Evolutionary conservation across 2,888 invertebrate species (phyloP).

Genomic region (Synanthedon andrenaeformis): DNA sequence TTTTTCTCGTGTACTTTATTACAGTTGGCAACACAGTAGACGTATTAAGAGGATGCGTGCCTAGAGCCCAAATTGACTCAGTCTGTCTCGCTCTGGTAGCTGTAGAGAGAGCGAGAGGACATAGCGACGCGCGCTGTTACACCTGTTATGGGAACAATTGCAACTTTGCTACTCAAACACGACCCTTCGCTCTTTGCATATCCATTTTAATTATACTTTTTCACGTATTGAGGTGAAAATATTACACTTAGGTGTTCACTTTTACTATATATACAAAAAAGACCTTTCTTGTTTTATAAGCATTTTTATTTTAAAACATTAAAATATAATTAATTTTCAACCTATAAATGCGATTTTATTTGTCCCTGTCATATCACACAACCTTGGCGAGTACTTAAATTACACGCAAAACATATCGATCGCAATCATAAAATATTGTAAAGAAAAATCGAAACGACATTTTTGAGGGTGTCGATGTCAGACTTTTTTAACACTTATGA

Average conservation of each 20-base stretch:
- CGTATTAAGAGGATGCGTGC: conserved; percentile 50
- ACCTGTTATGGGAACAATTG: conserved; percentile 52
- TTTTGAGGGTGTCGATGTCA: too few species aligned
- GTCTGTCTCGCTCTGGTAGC: conserved; percentile 50
- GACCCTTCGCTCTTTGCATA: conserved; percentile 11
- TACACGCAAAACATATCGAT: too few species aligned
- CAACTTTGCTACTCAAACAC: conserved; percentile 28
- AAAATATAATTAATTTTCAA: too few species aligned
- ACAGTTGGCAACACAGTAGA: conserved; percentile 61
- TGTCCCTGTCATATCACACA: not conserved
- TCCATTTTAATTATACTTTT: conserved; percentile 22
- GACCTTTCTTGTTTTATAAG: not conserved
- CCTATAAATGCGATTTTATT: not conserved
- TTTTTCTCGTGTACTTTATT: conserved; percentile 14
- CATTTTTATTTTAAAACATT: not conserved
- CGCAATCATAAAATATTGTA: too few species aligned
- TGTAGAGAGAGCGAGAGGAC: conserved; percentile 53
- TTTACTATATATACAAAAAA: not conserved
- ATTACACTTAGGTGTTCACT: conserved; percentile 5
- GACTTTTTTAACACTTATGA: too few species aligned
- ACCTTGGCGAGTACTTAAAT: not conserved
- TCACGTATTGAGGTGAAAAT: conserved; percentile 33
- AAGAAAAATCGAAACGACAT: too few species aligned
- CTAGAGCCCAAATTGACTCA: conserved; percentile 46
- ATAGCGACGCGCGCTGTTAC: conserved; percentile 57